Base-by-base conservation (phyloP, 2,113 vertebrate species). In the Camelus dromedarius region DNA sequence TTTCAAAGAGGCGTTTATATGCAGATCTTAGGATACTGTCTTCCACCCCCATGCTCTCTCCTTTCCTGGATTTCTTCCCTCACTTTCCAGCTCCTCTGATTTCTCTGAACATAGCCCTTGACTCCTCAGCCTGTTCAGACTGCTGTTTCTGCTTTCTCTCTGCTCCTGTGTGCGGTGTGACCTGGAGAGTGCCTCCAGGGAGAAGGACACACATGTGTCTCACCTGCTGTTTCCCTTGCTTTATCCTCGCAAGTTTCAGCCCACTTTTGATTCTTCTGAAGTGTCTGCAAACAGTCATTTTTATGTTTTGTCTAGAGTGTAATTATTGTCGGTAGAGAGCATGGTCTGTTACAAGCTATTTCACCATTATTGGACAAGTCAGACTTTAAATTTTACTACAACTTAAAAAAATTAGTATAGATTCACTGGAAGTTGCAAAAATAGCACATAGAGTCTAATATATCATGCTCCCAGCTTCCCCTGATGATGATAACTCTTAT, bases 321-420 rank as follows among this genome's bases (percentile, higher is more conserved):
- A 26, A 26, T 85, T 60, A n/a, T 38, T 46, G 52, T 81, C 18
- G 19, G 24, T 66, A 75, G 35, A 86, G 82, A 38, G 60, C 32
- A n/a, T 8, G 32, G 26, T 56, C 35, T 82, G 24, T 48, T 88
- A 30, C 8, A 50, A 56, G 87, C 46, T 72, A 24, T 42, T 48
- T 24, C 32, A 70, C 16, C 0, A 2, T 66, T 83, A n/a, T 26
- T 83, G 62, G 26, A 30, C 24, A 20, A 64, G 38, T 69, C 30
- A 38, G 67, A 54, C 22, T 62, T 86, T 89, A 88, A 26, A 88
- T 76, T 54, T 80, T 64, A 86, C 66, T 80, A 85, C 60, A 75
- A 69, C 66, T 79, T 94, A 38, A 35, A 93, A 96, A 80, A 67
- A 62, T 35, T 62, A 67, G 60, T 54, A 16, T 35, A 54, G 80